These are phyloP conservation scores for Capromys pilorides DNA, from an alignment of 2,797 vertebrate genomes.

Conservation along the genomic window DNA sequence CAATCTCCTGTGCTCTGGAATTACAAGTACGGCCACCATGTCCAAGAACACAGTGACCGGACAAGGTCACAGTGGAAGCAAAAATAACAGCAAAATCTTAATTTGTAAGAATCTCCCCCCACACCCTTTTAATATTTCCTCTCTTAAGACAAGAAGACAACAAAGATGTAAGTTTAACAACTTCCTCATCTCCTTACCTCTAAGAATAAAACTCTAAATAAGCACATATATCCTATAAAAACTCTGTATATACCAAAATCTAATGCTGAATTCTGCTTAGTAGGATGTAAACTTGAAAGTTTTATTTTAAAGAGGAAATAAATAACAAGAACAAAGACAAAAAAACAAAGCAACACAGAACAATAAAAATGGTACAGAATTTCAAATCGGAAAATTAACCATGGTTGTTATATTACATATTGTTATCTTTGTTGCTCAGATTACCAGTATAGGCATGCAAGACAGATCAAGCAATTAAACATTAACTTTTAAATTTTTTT, in stretches of 20 bases:
- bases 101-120: conserved; percentile 31
- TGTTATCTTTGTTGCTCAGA: no score
- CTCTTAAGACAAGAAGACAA: conserved; percentile 50
- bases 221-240: background rate
- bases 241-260: conserved; percentile 1
- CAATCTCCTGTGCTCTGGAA: background rate
- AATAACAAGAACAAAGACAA: no score
- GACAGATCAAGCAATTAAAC: no score
- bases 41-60: background rate
- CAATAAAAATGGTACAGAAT: no score
- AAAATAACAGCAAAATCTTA: conserved; percentile 45
- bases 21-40: background rate
- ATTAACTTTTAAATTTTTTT: no score
- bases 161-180: background rate
- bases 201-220: conserved; percentile 46
- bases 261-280: conserved; percentile 19
- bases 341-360: no score
- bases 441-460: no score
- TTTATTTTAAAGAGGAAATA: background rate
- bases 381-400: no score
- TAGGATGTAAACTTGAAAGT: background rate
- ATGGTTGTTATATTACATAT: no score
- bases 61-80: background rate
- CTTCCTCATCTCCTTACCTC: conserved; percentile 47
- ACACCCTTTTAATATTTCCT: conserved; percentile 11